phyloP scores from a whole-genome alignment of 2,113 vertebrate species.

The Lagopus leucura region DNA sequence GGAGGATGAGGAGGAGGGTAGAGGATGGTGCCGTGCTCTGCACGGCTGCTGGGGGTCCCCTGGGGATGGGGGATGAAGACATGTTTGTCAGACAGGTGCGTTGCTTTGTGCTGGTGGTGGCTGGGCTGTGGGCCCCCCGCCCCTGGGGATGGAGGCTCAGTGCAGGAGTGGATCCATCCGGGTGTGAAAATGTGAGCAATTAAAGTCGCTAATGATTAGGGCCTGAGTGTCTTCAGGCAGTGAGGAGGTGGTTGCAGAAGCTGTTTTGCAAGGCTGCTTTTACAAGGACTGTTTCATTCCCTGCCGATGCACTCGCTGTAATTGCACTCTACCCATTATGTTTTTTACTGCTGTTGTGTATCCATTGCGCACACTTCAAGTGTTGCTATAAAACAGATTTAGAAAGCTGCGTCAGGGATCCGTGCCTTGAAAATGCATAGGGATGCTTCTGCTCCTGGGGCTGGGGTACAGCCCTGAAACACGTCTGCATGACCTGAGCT shows the following conservation, averaged over 20 bases:
- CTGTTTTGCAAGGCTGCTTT: neutral
- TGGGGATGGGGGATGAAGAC: neutral
- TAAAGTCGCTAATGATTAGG: neutral
- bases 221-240: neutral
- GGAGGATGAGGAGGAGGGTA: neutral
- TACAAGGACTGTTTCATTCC: neutral
- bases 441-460: neutral
- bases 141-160: neutral
- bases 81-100: too few relatives aligned
- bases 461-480: neutral
- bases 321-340: neutral
- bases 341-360: neutral
- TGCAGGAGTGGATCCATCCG: neutral
- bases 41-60: neutral
- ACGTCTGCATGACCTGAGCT: neutral
- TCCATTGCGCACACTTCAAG: neutral
- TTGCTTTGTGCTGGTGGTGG: neutral
- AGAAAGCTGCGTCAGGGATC: neutral
- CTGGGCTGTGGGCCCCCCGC: neutral
- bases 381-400: neutral
- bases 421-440: fast-evolving
- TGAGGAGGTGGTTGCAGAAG: neutral
- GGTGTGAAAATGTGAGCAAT: conserved; percentile 19
- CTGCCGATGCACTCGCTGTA: neutral
- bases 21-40: neutral